Evolutionary conservation across 1,140 invertebrate species (phyloP).

Genomic region (Marisa cornuarietis): DNA sequence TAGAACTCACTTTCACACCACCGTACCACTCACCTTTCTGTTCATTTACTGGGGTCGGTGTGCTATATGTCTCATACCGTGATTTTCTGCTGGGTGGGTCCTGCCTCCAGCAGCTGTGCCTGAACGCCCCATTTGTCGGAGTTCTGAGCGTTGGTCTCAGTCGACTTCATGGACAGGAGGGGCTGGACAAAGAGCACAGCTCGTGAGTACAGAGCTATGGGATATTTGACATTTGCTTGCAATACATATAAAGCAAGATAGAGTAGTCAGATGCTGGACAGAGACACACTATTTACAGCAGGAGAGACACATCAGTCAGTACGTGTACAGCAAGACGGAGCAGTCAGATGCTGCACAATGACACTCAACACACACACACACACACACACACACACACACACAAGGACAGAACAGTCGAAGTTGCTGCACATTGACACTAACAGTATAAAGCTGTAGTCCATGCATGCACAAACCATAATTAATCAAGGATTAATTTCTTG

Average conservation of each 20-base stretch:
- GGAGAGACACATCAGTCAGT: too few species aligned
- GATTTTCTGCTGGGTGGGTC: neutral
- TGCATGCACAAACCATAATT: neutral
- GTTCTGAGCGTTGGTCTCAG: conserved; percentile 16
- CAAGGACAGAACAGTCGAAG: fast-evolving
- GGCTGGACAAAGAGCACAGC: conserved; percentile 21
- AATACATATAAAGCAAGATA: neutral
- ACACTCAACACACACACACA: too few species aligned
- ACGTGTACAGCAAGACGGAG: neutral
- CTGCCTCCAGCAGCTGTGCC: conserved; percentile 19
- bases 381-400: too few species aligned
- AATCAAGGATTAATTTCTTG: neutral
- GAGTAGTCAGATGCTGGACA: too few species aligned
- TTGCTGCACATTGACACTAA: too few species aligned
- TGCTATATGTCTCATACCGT: neutral
- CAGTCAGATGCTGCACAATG: too few species aligned
- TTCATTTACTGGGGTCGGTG: neutral
- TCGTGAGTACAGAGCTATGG: neutral
- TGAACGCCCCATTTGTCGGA: conserved; percentile 10
- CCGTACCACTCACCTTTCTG: neutral
- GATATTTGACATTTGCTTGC: neutral
- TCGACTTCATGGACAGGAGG: conserved; percentile 23
- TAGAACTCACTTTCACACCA: neutral
- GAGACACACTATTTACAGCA: too few species aligned
- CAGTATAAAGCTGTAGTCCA: too few species aligned